These are phyloP conservation scores for Plusia festucae DNA, from an alignment of 2,888 invertebrate genomes.

Conservation along the genomic window DNA sequence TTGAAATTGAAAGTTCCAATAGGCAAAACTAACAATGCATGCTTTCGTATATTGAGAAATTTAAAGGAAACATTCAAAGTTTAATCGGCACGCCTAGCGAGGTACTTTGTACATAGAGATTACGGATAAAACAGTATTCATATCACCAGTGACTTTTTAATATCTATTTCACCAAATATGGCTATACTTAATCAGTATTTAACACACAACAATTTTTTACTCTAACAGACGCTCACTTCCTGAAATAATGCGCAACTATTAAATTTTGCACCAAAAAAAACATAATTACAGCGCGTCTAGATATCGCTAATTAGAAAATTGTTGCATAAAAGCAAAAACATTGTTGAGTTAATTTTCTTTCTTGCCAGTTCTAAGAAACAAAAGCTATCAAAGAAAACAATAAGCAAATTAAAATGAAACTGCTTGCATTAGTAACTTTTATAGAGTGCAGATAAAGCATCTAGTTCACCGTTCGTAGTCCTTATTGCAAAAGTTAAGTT, in stretches of 20 bases:
- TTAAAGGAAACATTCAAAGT: slow-evolving; percentile 27
- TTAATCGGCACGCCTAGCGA: slow-evolving; percentile 16
- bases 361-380: neutral
- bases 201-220: no score
- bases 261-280: no score
- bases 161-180: no score
- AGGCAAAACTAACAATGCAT: slow-evolving; percentile 44
- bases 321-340: neutral
- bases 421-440: slow-evolving; percentile 50
- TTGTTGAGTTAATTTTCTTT: neutral
- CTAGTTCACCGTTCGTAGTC: slow-evolving; percentile 46
- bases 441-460: slow-evolving; percentile 40
- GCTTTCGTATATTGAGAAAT: slow-evolving; percentile 48
- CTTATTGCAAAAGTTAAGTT: slow-evolving; percentile 62
- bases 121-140: neutral
- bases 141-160: no score
- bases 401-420: slow-evolving; percentile 10
- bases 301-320: neutral
- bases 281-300: neutral
- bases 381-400: slow-evolving; percentile 14
- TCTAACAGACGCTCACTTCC: no score
- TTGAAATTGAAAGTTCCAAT: slow-evolving; percentile 58
- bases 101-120: neutral
- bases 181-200: no score
- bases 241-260: no score